Base-by-base conservation (phyloP, 2,888 invertebrate species). In the Galeopsomyia nigrocyanea region DNA sequence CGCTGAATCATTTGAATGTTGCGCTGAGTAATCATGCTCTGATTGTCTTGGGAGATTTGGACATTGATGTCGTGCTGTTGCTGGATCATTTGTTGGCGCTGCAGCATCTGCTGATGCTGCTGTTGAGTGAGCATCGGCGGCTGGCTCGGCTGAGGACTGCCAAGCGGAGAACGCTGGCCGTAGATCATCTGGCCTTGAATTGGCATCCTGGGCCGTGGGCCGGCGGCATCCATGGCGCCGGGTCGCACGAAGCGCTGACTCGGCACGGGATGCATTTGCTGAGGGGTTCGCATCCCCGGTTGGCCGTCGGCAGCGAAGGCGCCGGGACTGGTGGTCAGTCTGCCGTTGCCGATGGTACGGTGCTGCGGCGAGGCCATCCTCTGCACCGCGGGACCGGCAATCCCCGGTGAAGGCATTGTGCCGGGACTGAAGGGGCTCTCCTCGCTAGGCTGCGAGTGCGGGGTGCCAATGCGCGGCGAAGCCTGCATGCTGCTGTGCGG, bases 391-490 rank as follows among this genome's bases (percentile, higher is more conserved):
- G 89, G 88, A 0, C 80, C 82, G 61, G 84, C 84, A 13, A 86
- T 81, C 1, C 85, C 84, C 0, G 88, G 89, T 0, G 88, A 88
- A 1, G 90, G 88, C 79, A 87, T 87, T 9, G 87, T 82, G 3
- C 89, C 89, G 0, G 91, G 91, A 80, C 88, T 89, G 77, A 89
- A 89, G 0, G 89, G 89, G 79, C 89, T 89, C 67, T 90, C 90
- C 71, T 91, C 90, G 3, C n/a, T n/a, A n/a, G 72, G 51, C 82
- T 91, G 91, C 0, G 90, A 90, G 79, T 89, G 90, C 0, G 91
- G 91, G 10, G 91, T 91, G 7, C 90, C 90, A 63, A 91, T 90
- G 67, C 90, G 84, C 5, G 90, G 90, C 1, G 90, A 90, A 10
- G 88, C 88, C 78, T 90, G 90, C 85, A 89, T 87, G 70, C 84